A percentile compares a stretch with the other conserved stretches of the same genome.
Conservation (phyloP, 2,797 vertebrate genomes). For the Synaphobranchus kaupii region DNA sequence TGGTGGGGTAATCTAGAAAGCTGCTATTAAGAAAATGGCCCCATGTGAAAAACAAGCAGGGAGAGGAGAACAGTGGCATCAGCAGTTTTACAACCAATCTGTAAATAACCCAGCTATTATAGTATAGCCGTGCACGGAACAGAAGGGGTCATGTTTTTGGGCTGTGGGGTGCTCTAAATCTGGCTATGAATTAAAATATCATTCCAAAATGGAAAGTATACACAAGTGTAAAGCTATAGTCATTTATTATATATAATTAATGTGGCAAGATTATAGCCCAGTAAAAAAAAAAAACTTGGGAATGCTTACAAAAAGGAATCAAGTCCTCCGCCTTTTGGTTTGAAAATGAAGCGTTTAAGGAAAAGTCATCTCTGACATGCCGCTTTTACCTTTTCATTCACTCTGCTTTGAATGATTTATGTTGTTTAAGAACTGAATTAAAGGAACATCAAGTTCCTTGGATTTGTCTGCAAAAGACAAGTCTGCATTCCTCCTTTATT, state of each 20-base stretch:
- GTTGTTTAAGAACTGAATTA: not conserved
- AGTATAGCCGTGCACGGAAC: not conserved
- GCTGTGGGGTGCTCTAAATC: not conserved
- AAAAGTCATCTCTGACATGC: not conserved
- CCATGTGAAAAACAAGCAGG: not conserved
- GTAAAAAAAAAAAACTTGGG: not conserved
- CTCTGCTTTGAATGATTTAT: not conserved
- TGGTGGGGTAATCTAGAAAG: conserved; percentile 58
- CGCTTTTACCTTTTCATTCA: not conserved
- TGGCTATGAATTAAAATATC: not conserved
- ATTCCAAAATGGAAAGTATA: not conserved
- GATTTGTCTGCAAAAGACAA: not conserved
- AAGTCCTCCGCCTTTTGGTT: not conserved
- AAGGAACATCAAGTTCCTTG: not conserved
- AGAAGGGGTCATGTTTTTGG: not conserved
- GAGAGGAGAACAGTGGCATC: not conserved
- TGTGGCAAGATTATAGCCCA: not conserved
- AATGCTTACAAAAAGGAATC: not conserved
- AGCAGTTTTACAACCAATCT: not conserved
- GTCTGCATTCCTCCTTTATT: not conserved
- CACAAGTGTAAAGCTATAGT: not conserved
- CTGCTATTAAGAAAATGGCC: conserved; percentile 62
- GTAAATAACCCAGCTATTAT: not conserved
- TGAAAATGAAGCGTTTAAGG: not conserved
- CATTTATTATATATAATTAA: not conserved